Evolutionary conservation across 1,140 invertebrate species (phyloP).

Genomic region (Heliconius eleuchia): DNA sequence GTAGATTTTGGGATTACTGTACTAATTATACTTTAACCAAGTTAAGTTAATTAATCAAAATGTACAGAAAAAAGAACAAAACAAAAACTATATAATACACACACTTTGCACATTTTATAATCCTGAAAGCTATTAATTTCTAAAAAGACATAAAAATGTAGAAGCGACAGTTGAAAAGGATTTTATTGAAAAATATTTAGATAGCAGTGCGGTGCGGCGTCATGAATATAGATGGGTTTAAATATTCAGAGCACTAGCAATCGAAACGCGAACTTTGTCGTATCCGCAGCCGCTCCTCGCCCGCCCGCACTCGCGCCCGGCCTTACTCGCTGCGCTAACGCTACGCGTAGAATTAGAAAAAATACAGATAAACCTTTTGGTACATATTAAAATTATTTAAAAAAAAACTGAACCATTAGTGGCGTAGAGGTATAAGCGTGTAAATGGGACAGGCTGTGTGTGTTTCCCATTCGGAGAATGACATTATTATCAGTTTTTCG

Average conservation of each 20-base stretch:
- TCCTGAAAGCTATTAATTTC: neutral
- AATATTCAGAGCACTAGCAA: constrained; percentile 12
- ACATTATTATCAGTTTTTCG: too few species aligned
- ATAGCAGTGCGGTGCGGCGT: constrained; percentile 11
- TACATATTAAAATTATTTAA: too few species aligned
- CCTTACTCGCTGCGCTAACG: neutral
- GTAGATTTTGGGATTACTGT: neutral
- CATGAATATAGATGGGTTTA: constrained; percentile 7
- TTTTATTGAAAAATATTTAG: constrained; percentile 14
- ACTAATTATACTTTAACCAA: too few species aligned
- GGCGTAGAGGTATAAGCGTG: too few species aligned
- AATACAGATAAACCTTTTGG: neutral
- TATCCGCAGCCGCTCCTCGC: neutral
- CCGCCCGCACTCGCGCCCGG: neutral
- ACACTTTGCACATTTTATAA: too few species aligned
- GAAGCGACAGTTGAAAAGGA: constrained; percentile 11
- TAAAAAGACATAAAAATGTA: neutral
- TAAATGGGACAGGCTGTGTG: too few species aligned
- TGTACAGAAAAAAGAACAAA: too few species aligned
- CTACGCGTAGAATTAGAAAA: neutral
- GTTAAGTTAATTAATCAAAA: too few species aligned
- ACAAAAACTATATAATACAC: too few species aligned
- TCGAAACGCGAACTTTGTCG: constrained; percentile 11
- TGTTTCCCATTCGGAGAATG: too few species aligned
- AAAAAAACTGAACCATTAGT: too few species aligned